These are phyloP conservation scores for Lophius piscatorius DNA, from an alignment of 2,113 vertebrate genomes.

Conservation along the genomic window DNA sequence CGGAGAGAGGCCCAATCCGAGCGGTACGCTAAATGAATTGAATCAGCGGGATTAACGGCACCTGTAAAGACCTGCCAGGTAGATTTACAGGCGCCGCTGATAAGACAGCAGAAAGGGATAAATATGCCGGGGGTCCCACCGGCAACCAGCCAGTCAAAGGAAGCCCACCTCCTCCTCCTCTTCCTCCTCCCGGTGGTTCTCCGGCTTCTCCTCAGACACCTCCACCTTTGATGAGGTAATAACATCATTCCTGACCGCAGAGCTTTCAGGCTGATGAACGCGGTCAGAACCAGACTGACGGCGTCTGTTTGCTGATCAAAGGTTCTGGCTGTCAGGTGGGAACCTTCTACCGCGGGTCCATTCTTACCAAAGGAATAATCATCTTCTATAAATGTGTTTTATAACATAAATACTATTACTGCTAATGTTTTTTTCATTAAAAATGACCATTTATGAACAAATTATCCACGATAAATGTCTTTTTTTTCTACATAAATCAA, in stretches of 20 bases:
- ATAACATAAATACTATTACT: no score
- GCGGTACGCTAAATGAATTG: conserved; percentile 78
- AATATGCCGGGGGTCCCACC: conserved; percentile 61
- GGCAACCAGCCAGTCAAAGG: conserved; percentile 79
- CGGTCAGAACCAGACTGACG: conserved; percentile 79
- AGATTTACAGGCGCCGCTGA: conserved; percentile 73
- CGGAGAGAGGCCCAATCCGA: conserved; percentile 61
- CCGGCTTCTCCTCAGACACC: conserved; percentile 70
- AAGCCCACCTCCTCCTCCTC: conserved; percentile 47
- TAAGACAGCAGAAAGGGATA: conserved; percentile 67
- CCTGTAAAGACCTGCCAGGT: conserved; percentile 82
- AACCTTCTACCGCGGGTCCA: no score
- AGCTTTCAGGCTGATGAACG: conserved; percentile 91
- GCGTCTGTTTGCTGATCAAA: conserved; percentile 66
- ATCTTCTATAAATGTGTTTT: no score
- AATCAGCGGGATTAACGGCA: conserved; percentile 79
- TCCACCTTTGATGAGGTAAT: conserved; percentile 86
- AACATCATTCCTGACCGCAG: conserved; percentile 86
- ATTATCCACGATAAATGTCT: no score
- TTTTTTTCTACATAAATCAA: no score
- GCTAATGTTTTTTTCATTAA: no score
- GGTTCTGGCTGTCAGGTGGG: conserved; percentile 46
- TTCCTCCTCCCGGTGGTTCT: conserved; percentile 63
- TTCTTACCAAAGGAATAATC: no score
- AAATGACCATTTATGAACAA: no score